phyloP scores from a whole-genome alignment of 2,888 invertebrate genomes.

The Eutolmus rufibarbis region DNA sequence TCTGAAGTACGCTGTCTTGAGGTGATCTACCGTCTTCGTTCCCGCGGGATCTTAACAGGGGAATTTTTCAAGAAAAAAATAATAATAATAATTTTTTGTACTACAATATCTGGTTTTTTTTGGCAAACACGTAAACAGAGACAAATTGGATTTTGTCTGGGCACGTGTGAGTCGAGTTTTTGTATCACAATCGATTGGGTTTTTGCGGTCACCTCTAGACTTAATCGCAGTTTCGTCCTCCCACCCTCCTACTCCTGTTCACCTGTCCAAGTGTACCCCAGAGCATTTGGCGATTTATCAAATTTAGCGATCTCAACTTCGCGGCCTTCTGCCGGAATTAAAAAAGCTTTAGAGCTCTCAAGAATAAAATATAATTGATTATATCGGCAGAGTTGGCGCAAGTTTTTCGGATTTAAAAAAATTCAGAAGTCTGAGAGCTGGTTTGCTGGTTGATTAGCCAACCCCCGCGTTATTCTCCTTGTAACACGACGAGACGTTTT shows the following conservation, averaged over 20 bases:
- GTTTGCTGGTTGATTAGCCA: background rate
- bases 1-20: background rate
- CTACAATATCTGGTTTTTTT: background rate
- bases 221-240: background rate
- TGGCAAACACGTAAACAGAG: background rate
- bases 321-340: background rate
- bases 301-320: background rate
- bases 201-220: background rate
- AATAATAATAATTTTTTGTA: background rate
- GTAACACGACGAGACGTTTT: background rate
- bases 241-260: background rate
- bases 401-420: background rate
- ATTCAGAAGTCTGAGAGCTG: background rate
- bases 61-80: background rate
- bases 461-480: background rate
- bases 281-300: background rate
- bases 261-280: too few species aligned
- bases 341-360: background rate
- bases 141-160: background rate
- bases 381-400: background rate
- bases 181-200: background rate
- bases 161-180: background rate
- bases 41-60: background rate
- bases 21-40: background rate
- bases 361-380: background rate